Evolutionary conservation across 2,113 vertebrate species (phyloP).

Genomic region (Syrmaticus mikado): DNA sequence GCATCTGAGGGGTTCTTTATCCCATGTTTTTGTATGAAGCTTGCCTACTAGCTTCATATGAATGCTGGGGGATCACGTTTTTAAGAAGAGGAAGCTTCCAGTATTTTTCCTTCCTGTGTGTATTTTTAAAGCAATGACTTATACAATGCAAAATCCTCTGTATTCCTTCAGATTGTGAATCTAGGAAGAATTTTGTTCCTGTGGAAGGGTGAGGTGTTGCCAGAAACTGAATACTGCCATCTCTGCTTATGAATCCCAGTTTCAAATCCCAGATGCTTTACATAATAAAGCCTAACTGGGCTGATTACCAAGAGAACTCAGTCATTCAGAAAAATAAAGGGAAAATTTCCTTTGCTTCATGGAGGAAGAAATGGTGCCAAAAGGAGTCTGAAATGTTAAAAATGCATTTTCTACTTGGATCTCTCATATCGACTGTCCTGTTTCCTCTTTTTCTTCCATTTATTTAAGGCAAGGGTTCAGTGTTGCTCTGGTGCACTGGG

Average conservation of each 20-base stretch:
- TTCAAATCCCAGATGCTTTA: slow-evolving; percentile 72
- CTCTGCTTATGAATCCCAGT: slow-evolving; percentile 73
- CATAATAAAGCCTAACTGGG: slow-evolving; percentile 73
- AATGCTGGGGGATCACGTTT: not conserved
- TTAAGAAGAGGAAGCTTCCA: not conserved
- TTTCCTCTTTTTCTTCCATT: not conserved
- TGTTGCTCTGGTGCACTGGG: not conserved
- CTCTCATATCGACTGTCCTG: slow-evolving; percentile 37
- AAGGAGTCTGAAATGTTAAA: slow-evolving; percentile 60
- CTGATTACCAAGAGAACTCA: slow-evolving; percentile 66
- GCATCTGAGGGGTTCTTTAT: not conserved
- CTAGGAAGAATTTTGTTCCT: slow-evolving; percentile 60
- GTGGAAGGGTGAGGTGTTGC: slow-evolving; percentile 57
- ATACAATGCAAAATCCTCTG: not conserved
- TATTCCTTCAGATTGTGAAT: slow-evolving; percentile 49
- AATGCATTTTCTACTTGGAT: slow-evolving; percentile 62
- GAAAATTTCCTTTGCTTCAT: slow-evolving; percentile 51
- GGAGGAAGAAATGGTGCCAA: slow-evolving; percentile 27
- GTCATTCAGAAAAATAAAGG: slow-evolving; percentile 70
- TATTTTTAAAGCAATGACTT: not conserved
- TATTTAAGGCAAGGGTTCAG: not conserved
- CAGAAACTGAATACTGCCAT: slow-evolving; percentile 64
- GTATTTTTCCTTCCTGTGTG: not conserved
- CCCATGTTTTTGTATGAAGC: not conserved
- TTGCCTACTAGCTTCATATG: not conserved